Conservation (phyloP, 2,888 invertebrate genomes). For the Margaritifera margaritifera region DNA sequence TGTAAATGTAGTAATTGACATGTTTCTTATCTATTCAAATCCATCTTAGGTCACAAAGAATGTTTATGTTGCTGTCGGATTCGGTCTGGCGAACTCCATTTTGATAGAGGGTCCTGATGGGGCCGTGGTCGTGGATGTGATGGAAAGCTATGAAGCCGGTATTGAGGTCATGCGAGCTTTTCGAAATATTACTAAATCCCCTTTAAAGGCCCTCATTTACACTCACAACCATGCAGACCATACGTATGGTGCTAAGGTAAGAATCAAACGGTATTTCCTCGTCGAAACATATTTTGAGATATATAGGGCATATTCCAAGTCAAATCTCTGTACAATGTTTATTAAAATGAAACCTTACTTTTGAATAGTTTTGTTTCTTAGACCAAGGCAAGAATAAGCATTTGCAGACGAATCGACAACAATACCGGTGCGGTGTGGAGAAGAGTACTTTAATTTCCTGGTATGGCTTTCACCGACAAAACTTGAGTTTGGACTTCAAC, state of each 20-base stretch:
- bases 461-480: no score
- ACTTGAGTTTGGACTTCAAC: no score
- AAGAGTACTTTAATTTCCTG: no score
- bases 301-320: no score
- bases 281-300: not conserved
- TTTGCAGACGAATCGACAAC: no score
- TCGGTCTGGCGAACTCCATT: slow-evolving; percentile 61
- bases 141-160: slow-evolving; percentile 56
- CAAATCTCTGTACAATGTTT: no score
- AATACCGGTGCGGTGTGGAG: no score
- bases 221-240: slow-evolving; percentile 68
- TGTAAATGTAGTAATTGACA: no score
- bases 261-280: not conserved
- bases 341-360: no score
- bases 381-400: no score
- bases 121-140: slow-evolving; percentile 61
- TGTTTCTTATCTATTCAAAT: not conserved
- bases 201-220: slow-evolving; percentile 61
- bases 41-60: slow-evolving; percentile 57
- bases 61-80: slow-evolving; percentile 63
- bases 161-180: slow-evolving; percentile 50
- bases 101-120: slow-evolving; percentile 60
- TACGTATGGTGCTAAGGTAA: slow-evolving; percentile 57
- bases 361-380: no score
- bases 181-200: slow-evolving; percentile 55